Base-by-base conservation (phyloP, 2,888 invertebrate genomes). In the Aquatica leii region DNA sequence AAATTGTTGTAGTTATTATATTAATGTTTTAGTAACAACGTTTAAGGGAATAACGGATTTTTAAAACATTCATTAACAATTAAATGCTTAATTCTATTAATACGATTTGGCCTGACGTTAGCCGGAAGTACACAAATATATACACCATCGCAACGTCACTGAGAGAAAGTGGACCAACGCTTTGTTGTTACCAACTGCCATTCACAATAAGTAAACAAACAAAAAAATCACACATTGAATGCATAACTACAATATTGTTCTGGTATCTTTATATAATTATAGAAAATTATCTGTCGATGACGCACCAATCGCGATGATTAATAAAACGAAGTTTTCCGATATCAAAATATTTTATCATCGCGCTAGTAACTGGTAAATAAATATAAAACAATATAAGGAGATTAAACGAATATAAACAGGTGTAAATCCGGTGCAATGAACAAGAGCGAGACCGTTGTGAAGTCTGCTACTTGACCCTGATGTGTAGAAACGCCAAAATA, bases 181-280 rank as follows among this genome's bases (percentile, higher is more conserved):
- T 55, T 60, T 54, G 48, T 61, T 55, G 60, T 61, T 61, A 54
- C 55, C 50, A 61, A 61, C 60, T 61, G 55, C 60, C 15, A 2
- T 40, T 12, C 40, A 11, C 40, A 40, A 4, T 5, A 40, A 2
- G 14, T 40, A 40, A 40, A 12, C 9, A n/a, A 40, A 40, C 40
- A 40, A 24, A 24, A 31, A 17, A 34, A 12, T 1, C 8, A 46
- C 12, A 55, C 43, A 17, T 17, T 34, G 31, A 43, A 31, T 34
- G 35, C 53, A 53, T 53, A 53, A 24, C 59, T 24, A 24, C 24
- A 24, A 59, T 6, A 24, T 24, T 24, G 4, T 2, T 24, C 24
- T 6, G 24, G 24, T 24, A 24, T 24, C 24, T 24, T 59, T 53
- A 53, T 35, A 46, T 53, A 43, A 53, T 46, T 53, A 46, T 59